phyloP scores from a whole-genome alignment of 2,888 invertebrate species.

The Hirtodrosophila confusa region DNA sequence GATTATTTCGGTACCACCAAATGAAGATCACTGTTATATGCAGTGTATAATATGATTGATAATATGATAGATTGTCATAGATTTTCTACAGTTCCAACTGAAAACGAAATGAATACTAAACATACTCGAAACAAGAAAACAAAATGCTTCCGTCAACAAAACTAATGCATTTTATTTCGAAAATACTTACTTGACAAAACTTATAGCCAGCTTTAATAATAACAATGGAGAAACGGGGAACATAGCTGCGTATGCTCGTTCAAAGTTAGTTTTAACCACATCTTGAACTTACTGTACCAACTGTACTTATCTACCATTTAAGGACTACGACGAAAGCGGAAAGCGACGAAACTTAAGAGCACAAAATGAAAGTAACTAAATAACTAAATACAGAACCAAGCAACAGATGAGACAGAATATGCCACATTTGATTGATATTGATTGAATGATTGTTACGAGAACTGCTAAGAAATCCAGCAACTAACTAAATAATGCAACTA shows the following conservation, averaged over 20 bases:
- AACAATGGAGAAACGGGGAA: conserved; percentile 11
- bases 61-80: conserved; percentile 55
- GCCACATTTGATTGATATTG: no score
- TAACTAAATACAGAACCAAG: conserved; percentile 5
- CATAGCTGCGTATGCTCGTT: conserved; percentile 23
- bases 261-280: not conserved
- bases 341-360: not conserved
- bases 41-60: no score
- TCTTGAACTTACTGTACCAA: not conserved
- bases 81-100: conserved; percentile 62
- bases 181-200: not conserved
- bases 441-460: no score
- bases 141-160: conserved; percentile 57
- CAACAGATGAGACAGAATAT: conserved; percentile 9
- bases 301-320: conserved; percentile 3
- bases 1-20: conserved; percentile 75
- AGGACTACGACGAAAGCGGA: not conserved
- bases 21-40: conserved; percentile 20
- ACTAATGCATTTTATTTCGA: conserved; percentile 13
- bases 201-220: not conserved
- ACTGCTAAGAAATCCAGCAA: no score
- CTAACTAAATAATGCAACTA: no score
- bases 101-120: conserved; percentile 21
- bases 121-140: conserved; percentile 15
- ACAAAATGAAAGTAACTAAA: not conserved